A percentile compares a stretch with the other conserved stretches of the same genome.
These are phyloP conservation scores for Cranoglanis bouderius DNA, from an alignment of 2,113 vertebrate species.

Conservation along the genomic window DNA sequence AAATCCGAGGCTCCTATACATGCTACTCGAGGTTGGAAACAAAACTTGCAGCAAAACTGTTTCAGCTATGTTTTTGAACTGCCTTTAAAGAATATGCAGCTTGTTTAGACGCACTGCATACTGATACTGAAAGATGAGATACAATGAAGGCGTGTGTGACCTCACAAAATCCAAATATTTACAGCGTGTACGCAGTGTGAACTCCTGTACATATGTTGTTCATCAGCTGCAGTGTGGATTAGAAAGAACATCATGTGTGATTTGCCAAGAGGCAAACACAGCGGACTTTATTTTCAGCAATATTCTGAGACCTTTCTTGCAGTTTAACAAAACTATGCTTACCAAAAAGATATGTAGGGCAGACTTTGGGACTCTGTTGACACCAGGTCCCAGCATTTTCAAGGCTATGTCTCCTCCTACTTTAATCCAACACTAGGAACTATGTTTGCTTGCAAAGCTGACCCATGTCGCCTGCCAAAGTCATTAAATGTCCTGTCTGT, in stretches of 20 bases:
- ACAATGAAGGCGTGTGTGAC: background rate
- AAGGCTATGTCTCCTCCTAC: background rate
- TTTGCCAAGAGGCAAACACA: background rate
- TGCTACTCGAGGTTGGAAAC: background rate
- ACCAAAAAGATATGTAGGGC: background rate
- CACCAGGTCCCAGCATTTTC: background rate
- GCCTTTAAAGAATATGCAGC: background rate
- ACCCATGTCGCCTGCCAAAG: constrained; percentile 37
- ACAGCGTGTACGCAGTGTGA: background rate
- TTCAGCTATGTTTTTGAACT: background rate
- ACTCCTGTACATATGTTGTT: background rate
- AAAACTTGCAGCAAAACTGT: background rate
- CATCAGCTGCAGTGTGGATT: background rate
- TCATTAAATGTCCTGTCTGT: constrained; percentile 56
- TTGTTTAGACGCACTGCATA: constrained; percentile 12
- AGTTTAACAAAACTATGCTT: background rate
- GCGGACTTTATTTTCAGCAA: background rate
- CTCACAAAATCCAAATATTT: constrained; percentile 27
- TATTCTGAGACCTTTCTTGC: background rate
- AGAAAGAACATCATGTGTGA: background rate
- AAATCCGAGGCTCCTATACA: background rate
- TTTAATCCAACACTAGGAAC: background rate
- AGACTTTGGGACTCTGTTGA: background rate
- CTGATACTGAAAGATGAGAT: background rate
- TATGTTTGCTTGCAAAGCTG: background rate